Evolutionary conservation across 2,888 invertebrate species (phyloP).

Genomic region (Beris morrisii): DNA sequence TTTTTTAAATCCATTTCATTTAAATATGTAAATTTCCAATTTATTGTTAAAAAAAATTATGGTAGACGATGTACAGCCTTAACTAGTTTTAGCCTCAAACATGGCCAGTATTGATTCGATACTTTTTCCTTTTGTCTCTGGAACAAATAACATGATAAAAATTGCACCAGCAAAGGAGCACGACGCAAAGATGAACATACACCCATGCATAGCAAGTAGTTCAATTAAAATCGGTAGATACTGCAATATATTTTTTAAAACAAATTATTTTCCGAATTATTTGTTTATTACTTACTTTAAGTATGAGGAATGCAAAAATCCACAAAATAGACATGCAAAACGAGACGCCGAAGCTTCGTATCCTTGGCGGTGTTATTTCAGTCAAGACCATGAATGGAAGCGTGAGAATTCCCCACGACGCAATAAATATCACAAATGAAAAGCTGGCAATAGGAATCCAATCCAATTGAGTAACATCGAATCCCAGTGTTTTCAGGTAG

Average conservation of each 20-base stretch:
- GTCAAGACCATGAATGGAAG: constrained; percentile 52
- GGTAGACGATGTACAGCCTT: too few species aligned
- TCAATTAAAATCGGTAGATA: constrained; percentile 46
- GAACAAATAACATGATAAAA: constrained; percentile 49
- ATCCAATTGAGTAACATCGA: constrained; percentile 43
- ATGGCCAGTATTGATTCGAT: constrained; percentile 48
- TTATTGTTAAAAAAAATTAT: too few species aligned
- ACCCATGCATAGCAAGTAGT: constrained; percentile 48
- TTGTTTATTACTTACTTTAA: constrained; percentile 36
- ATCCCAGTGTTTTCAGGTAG: constrained; percentile 43
- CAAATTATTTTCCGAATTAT: too few species aligned
- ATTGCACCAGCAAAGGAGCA: constrained; percentile 46
- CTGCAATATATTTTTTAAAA: constrained; percentile 38
- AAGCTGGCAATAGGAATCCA: constrained; percentile 54
- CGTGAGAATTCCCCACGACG: constrained; percentile 49
- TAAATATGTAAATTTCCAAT: too few species aligned
- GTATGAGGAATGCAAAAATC: constrained; percentile 41
- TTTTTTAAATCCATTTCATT: too few species aligned
- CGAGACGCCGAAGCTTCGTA: constrained; percentile 45
- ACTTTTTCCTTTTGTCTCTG: constrained; percentile 54
- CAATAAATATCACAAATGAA: constrained; percentile 51
- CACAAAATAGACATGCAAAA: constrained; percentile 44
- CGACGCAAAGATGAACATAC: constrained; percentile 48
- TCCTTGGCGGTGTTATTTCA: constrained; percentile 51
- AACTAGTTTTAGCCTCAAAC: constrained; percentile 35